Percentiles rank a stretch among this genome's conserved stretches.
These are phyloP conservation scores for Rhinogobio ventralis DNA, from an alignment of 2,797 vertebrate genomes.

Conservation along the genomic window DNA sequence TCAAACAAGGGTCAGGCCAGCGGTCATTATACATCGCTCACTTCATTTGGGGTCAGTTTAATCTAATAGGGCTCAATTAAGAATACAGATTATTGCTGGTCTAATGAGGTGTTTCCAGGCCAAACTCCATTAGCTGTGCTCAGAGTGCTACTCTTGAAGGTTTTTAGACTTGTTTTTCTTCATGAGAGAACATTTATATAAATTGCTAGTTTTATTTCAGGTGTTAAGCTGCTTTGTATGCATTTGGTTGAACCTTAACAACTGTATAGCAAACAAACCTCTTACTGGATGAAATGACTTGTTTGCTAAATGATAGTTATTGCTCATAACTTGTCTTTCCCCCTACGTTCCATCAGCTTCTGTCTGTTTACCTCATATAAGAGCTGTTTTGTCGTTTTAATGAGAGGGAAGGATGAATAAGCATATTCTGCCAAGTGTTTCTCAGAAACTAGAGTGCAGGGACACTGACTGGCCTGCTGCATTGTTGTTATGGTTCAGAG, in stretches of 20 bases:
- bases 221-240: not conserved
- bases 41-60: conserved; percentile 60
- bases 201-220: conserved; percentile 9
- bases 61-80: conserved; percentile 60
- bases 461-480: not conserved
- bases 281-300: conserved; percentile 8
- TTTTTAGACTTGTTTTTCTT: not conserved
- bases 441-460: not conserved
- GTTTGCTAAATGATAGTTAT: conserved; percentile 33
- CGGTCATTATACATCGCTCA: conserved; percentile 53
- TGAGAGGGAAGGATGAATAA: conserved; percentile 27
- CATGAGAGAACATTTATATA: conserved; percentile 17
- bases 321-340: conserved; percentile 8
- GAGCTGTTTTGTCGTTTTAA: conserved; percentile 39
- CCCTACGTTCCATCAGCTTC: conserved; percentile 22
- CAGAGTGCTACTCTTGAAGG: not conserved
- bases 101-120: conserved; percentile 48
- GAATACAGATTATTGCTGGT: conserved; percentile 55
- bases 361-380: conserved; percentile 26
- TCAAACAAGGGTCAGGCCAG: conserved; percentile 64
- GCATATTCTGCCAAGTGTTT: conserved; percentile 26
- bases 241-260: not conserved
- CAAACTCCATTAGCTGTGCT: conserved; percentile 53
- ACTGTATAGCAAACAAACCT: not conserved
- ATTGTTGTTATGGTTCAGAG: conserved; percentile 3